phyloP scores from a whole-genome alignment of 2,888 invertebrate species.

The Sipunculus nudus region DNA sequence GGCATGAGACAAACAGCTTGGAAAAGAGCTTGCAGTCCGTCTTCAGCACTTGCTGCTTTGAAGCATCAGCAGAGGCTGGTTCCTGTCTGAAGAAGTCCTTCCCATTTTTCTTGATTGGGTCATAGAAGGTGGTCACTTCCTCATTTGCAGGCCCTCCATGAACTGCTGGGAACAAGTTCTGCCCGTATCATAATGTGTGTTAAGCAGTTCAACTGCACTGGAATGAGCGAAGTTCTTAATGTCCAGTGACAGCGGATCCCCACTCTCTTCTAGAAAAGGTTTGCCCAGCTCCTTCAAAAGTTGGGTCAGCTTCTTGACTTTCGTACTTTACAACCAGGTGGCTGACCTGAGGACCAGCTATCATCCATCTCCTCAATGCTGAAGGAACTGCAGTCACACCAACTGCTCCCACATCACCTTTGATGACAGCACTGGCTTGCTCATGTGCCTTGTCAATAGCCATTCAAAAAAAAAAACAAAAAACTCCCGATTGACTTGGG shows the following conservation, averaged over 20 bases:
- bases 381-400: conserved; percentile 40
- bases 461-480: conserved; percentile 37
- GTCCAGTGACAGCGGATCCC: too few relatives aligned
- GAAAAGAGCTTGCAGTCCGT: conserved; percentile 24
- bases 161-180: conserved; percentile 18
- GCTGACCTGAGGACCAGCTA: conserved; percentile 42
- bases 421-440: conserved; percentile 43
- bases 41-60: conserved; percentile 16
- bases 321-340: conserved; percentile 18
- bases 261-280: too few relatives aligned
- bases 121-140: conserved; percentile 18
- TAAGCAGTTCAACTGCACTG: too few relatives aligned
- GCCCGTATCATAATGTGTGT: conserved; percentile 19
- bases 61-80: conserved; percentile 5
- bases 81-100: conserved; percentile 22
- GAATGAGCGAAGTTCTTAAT: too few relatives aligned
- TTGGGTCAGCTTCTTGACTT: too few relatives aligned
- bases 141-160: conserved; percentile 17
- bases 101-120: conserved; percentile 31
- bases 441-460: too few relatives aligned
- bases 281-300: too few relatives aligned
- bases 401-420: conserved; percentile 42
- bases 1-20: conserved; percentile 30
- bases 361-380: conserved; percentile 44
- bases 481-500: conserved; percentile 35